Evolutionary conservation across 2,797 vertebrate species (phyloP).

Genomic region (Aselliscus stoliczkanus): DNA sequence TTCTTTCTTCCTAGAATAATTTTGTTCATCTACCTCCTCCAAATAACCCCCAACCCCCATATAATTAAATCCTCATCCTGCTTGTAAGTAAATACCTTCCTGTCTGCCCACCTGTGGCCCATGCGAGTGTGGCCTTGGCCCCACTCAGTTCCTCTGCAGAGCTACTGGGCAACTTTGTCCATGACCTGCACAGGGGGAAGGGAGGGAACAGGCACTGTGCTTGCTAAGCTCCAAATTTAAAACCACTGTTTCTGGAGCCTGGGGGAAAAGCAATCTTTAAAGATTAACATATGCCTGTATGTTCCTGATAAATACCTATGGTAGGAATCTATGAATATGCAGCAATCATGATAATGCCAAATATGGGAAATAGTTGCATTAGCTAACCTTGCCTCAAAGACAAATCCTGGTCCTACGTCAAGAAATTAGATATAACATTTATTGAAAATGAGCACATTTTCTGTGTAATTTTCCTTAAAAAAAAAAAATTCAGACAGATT

Average conservation of each 20-base stretch:
- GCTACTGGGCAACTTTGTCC: neutral
- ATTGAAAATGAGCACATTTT: conserved; percentile 50
- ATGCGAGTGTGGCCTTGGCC: rapidly evolving
- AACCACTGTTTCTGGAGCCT: neutral
- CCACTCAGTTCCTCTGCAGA: neutral
- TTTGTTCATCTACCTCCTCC: neutral
- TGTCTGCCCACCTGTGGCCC: neutral
- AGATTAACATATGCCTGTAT: neutral
- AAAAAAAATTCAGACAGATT: conserved; percentile 32
- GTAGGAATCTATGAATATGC: neutral
- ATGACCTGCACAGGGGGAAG: neutral
- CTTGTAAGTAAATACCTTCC: neutral
- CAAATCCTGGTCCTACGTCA: conserved; percentile 22
- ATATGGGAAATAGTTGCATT: neutral
- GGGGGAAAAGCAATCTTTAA: neutral
- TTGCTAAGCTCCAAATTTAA: neutral
- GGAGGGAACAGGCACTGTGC: neutral
- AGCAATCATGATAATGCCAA: neutral
- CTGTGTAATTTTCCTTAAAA: conserved; percentile 26
- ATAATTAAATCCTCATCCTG: neutral
- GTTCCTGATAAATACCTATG: neutral
- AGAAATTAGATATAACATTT: conserved; percentile 36
- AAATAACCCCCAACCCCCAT: neutral
- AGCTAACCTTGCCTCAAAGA: conserved; percentile 4
- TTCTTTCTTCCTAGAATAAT: neutral